Percentiles rank a stretch among this genome's conserved stretches.
These are phyloP conservation scores for Parelbella ahira DNA, from an alignment of 2,888 invertebrate species.

Conservation along the genomic window DNA sequence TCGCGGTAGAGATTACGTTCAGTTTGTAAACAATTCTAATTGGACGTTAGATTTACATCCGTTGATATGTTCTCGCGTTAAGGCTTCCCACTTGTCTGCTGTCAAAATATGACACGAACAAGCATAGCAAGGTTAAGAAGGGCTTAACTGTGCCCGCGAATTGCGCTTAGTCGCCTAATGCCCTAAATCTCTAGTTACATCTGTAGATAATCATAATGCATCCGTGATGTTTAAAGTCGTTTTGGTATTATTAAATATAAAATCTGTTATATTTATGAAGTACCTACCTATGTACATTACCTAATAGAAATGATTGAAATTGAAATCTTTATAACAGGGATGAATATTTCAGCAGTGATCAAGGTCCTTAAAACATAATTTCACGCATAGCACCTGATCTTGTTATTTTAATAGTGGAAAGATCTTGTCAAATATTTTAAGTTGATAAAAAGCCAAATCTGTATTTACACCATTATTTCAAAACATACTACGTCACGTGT, in stretches of 20 bases:
- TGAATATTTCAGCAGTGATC: no score
- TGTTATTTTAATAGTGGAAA: no score
- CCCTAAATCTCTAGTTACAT: conserved; percentile 4
- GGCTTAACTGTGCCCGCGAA: conserved; percentile 1
- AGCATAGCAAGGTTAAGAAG: not conserved
- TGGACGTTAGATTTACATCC: not conserved
- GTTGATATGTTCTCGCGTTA: not conserved
- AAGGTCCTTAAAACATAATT: no score
- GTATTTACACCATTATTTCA: no score
- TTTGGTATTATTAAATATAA: not conserved
- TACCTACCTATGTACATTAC: no score
- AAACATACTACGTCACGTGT: no score
- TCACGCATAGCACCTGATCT: no score
- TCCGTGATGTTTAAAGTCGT: conserved; percentile 1
- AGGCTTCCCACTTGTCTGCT: not conserved
- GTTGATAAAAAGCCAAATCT: no score
- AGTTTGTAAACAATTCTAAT: not conserved
- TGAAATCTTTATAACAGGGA: no score
- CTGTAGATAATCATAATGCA: conserved; percentile 1
- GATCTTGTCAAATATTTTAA: no score
- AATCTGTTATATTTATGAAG: no score
- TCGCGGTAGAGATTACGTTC: not conserved
- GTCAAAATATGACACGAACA: conserved; percentile 6
- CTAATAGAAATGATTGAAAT: no score
- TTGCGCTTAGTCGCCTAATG: conserved; percentile 4